These are phyloP conservation scores for Tyrophagus putrescentiae DNA, from an alignment of 1,140 invertebrate genomes.

Conservation along the genomic window DNA sequence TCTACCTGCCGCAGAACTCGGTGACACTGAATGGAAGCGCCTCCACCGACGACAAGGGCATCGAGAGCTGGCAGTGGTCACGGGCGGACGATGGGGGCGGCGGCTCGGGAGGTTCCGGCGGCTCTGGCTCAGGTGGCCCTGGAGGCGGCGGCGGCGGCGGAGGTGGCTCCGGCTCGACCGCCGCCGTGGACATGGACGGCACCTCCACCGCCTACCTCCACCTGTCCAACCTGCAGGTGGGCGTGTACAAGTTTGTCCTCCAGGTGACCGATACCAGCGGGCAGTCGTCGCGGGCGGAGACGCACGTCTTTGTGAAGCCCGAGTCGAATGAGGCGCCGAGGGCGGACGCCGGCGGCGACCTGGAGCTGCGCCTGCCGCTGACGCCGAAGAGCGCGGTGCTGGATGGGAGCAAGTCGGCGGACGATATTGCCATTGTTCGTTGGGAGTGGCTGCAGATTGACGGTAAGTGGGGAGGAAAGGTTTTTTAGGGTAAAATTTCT, in stretches of 20 bases:
- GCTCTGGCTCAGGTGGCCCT: too few species aligned
- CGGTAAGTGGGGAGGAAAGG: too few species aligned
- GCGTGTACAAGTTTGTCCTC: conserved; percentile 81
- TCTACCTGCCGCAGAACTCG: conserved; percentile 70
- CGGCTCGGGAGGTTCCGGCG: too few species aligned
- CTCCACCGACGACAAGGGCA: conserved; percentile 81
- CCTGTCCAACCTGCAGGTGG: conserved; percentile 74
- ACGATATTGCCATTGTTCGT: conserved; percentile 62
- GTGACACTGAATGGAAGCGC: conserved; percentile 73
- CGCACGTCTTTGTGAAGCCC: conserved; percentile 82
- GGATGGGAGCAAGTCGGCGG: conserved; percentile 63
- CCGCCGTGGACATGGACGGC: conserved; percentile 69
- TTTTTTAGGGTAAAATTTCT: conserved; percentile 18
- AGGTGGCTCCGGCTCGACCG: too few species aligned
- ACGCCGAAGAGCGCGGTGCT: conserved; percentile 36
- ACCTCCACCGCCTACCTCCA: conserved; percentile 70
- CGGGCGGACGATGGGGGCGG: conserved; percentile 63
- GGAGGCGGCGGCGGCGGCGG: too few species aligned
- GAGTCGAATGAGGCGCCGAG: conserved; percentile 57
- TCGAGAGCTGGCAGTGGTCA: conserved; percentile 84
- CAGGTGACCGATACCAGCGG: conserved; percentile 78
- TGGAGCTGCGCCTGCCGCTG: conserved; percentile 39
- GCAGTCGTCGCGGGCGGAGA: conserved; percentile 65
- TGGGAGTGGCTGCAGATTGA: conserved; percentile 66
- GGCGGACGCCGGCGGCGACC: conserved; percentile 47